Evolutionary conservation across 2,888 invertebrate species (phyloP).

Genomic region (Lithophane semibrunnea): DNA sequence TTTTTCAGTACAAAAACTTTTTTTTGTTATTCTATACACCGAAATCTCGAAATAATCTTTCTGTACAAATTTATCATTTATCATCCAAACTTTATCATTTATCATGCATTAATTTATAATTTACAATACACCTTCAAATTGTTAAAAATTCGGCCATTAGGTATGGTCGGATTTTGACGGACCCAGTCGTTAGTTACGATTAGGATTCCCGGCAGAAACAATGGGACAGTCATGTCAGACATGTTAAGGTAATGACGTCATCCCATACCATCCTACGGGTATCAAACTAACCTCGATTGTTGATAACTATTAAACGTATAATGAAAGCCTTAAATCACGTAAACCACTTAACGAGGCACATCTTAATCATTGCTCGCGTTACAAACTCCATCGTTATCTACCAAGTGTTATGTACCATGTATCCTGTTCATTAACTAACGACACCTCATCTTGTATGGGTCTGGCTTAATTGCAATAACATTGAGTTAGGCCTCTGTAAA

Average conservation of each 20-base stretch:
- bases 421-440: constrained; percentile 32
- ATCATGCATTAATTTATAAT: too few relatives aligned
- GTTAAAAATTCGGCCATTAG: neutral
- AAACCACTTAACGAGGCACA: neutral
- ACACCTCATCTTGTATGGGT: constrained; percentile 31
- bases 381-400: neutral
- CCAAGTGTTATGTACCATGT: neutral
- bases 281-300: neutral
- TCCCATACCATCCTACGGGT: neutral
- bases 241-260: neutral
- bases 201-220: neutral
- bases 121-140: too few relatives aligned
- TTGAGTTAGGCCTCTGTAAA: constrained; percentile 37
- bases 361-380: constrained; percentile 22
- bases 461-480: constrained; percentile 52
- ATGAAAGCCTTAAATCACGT: constrained; percentile 10
- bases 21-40: neutral
- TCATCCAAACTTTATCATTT: too few relatives aligned
- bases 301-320: neutral
- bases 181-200: too few relatives aligned
- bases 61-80: neutral
- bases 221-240: neutral
- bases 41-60: neutral
- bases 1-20: neutral
- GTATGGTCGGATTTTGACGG: neutral